These are phyloP conservation scores for Gymnocephalus cernua DNA, from an alignment of 2,113 vertebrate genomes.

Conservation along the genomic window DNA sequence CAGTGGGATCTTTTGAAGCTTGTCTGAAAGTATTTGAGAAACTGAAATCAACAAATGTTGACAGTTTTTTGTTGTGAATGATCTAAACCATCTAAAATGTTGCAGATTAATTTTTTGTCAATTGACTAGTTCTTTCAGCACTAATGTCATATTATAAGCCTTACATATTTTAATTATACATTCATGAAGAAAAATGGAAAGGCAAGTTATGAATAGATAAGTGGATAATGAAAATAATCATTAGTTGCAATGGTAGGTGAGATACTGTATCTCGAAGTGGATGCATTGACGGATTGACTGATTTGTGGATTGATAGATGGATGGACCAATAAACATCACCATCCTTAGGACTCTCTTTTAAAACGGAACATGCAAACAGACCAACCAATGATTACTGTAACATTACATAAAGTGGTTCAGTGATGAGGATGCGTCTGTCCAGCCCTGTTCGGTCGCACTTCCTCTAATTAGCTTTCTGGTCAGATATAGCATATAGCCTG, in stretches of 20 bases:
- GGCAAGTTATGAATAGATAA: background rate
- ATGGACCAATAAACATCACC: background rate
- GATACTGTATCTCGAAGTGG: background rate
- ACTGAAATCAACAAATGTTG: background rate
- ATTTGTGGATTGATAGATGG: background rate
- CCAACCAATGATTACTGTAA: background rate
- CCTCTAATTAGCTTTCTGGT: background rate
- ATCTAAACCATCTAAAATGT: background rate
- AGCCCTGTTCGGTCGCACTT: background rate
- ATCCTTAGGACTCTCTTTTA: background rate
- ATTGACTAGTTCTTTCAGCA: background rate
- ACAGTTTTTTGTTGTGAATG: no score
- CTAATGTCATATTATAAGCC: background rate
- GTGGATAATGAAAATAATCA: background rate
- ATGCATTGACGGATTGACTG: background rate
- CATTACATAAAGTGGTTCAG: background rate
- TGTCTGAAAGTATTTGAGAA: background rate
- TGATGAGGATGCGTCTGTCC: background rate
- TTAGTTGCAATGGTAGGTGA: background rate
- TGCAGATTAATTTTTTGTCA: background rate
- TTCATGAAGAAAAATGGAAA: background rate
- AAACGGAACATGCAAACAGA: background rate
- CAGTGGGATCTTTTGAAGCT: background rate
- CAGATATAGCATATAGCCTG: slow-evolving; percentile 7
- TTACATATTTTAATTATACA: background rate